Evolutionary conservation across 2,888 invertebrate genomes (phyloP).

Genomic region (Pheosia gnoma): DNA sequence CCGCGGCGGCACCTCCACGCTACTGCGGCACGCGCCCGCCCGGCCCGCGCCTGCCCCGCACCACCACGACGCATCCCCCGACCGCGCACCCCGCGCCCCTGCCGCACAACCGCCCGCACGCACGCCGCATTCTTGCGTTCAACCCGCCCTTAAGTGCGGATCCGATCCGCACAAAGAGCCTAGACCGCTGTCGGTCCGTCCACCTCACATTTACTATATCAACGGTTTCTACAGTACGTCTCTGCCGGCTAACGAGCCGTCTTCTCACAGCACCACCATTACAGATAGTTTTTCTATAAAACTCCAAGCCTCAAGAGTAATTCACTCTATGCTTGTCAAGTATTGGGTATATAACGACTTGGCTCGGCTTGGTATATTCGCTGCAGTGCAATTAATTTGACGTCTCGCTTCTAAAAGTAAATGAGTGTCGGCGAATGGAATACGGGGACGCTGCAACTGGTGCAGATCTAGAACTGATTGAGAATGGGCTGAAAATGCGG

Average conservation of each 20-base stretch:
- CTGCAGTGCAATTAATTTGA: conserved; percentile 50
- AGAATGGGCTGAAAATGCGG: conserved; percentile 13
- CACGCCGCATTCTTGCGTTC: conserved; percentile 80
- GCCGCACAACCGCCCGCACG: conserved; percentile 70
- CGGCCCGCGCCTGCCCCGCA: conserved; percentile 60
- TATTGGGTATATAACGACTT: conserved; percentile 22
- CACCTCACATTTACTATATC: conserved; percentile 47
- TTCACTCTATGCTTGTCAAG: conserved; percentile 13
- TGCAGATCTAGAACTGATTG: conserved; percentile 24
- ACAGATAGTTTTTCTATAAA: conserved; percentile 33
- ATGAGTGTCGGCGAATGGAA: conserved; percentile 29
- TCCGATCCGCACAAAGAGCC: conserved; percentile 65
- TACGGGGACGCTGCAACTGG: conserved; percentile 20
- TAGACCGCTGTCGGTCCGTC: conserved; percentile 42
- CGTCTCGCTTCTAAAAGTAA: conserved; percentile 33
- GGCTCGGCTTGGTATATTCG: conserved; percentile 21
- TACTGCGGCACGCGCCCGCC: conserved; percentile 80
- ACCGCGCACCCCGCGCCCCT: conserved; percentile 53
- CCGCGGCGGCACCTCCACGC: conserved; percentile 79
- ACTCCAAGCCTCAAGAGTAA: too few relatives aligned
- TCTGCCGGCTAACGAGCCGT: conserved; percentile 19
- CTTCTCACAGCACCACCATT: conserved; percentile 28
- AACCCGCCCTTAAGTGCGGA: conserved; percentile 54
- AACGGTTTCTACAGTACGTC: conserved; percentile 45
- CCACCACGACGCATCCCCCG: conserved; percentile 66